Base-by-base conservation (phyloP, 1,140 invertebrate species). In the Drosophila nannoptera region DNA sequence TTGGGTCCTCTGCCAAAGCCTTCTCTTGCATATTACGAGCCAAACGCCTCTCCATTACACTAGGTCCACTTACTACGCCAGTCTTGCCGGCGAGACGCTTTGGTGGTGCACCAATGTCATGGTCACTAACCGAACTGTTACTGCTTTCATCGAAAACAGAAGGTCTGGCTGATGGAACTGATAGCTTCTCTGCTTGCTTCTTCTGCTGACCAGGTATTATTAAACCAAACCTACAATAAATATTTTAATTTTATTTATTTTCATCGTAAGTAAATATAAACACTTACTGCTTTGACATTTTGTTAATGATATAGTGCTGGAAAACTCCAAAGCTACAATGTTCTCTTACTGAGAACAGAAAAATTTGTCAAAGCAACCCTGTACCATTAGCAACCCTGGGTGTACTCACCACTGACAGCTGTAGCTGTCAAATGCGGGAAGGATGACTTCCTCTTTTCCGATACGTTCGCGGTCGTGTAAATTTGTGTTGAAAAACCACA, bases 1-100 rank as follows among this genome's bases (percentile, higher is more conserved):
- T 97, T 5, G 97, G 95, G 90, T 99, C 97, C 87, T 98, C 95
- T 72, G 92, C 91, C 31, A 98, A 71, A 7, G 97, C 97, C 87
- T 94, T 95, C 70, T 94, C 91, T 80, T 94, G 93, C 36, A 91
- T 83, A 31, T 92, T 81, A 75, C 92, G 91, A 2, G 92, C 90
- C 90, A 77, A 78, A 58, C 81, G 70, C 9, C 73, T 89, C 75
- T 87, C 89, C 82, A 75, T 90, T 66, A 78, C 73, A 14, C 88
- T 82, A 9, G 87, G 88, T 35, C 80, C 90, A 31, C 74, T 81
- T 5, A 55, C 72, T 42, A 88, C 78, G 9, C 74, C 58, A 4
- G 63, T 56, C 55, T 73, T 75, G n/a, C 69, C 69, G 5, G 22
- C 88, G 12, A 58, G 70, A 66, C 75, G 87, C 72, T 55, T 87